These are phyloP conservation scores for Paramormyrops hopkinsi DNA, from an alignment of 2,797 vertebrate species.

Conservation along the genomic window DNA sequence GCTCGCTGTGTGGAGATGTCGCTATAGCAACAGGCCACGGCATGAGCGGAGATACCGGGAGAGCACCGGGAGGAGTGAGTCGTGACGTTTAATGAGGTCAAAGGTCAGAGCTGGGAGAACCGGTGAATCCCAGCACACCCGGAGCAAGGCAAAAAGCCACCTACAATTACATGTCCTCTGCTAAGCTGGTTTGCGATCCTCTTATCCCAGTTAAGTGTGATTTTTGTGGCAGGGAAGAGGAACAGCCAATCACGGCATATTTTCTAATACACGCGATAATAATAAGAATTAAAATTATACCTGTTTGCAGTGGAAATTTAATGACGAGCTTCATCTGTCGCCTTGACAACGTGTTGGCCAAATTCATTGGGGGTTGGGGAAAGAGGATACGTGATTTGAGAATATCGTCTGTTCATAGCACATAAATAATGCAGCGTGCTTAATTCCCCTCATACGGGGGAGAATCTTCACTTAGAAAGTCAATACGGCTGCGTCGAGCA, in stretches of 20 bases:
- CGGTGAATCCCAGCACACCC: neutral
- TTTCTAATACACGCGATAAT: neutral
- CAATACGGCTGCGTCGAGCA: neutral
- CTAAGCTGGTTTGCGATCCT: neutral
- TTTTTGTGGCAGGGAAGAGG: neutral
- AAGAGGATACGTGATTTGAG: neutral
- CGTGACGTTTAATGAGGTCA: neutral
- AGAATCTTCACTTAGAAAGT: neutral
- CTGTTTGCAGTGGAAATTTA: neutral
- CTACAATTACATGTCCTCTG: neutral
- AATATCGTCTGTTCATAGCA: neutral
- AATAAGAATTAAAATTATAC: neutral
- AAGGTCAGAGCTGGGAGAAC: neutral
- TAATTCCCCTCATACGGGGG: neutral
- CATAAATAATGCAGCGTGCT: neutral
- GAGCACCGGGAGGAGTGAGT: slow-evolving; percentile 21
- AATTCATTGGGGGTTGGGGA: neutral
- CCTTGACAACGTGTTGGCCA: neutral
- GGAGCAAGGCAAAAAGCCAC: neutral
- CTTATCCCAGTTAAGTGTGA: slow-evolving; percentile 8
- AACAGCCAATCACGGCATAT: neutral
- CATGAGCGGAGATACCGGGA: slow-evolving; percentile 38
- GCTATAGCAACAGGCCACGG: slow-evolving; percentile 52
- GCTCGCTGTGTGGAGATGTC: slow-evolving; percentile 37
- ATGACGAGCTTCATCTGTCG: neutral